phyloP scores from a whole-genome alignment of 2,888 invertebrate species.

The Zaprionus obscuricornis region DNA sequence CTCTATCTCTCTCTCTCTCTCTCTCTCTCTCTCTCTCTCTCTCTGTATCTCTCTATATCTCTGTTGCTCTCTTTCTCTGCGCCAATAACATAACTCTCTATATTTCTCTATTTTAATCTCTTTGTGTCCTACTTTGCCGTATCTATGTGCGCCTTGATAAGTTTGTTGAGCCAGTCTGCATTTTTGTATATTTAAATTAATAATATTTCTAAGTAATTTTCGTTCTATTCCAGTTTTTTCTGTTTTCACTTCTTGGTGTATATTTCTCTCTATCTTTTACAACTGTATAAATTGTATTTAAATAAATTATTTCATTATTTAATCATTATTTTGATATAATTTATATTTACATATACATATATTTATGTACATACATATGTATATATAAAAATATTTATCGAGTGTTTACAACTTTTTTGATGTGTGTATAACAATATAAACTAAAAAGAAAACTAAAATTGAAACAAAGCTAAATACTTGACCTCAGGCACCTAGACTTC shows the following conservation, averaged over 20 bases:
- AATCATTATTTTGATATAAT: constrained; percentile 35
- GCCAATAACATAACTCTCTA: constrained; percentile 25
- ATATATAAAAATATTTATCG: constrained; percentile 28
- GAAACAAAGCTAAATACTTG: constrained; percentile 26
- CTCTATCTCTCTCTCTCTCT: constrained; percentile 32
- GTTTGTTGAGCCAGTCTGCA: constrained; percentile 69
- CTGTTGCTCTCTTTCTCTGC: constrained; percentile 20
- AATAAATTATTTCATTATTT: constrained; percentile 32
- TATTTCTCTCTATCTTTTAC: constrained; percentile 47
- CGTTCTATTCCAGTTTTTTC: constrained; percentile 31
- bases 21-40: constrained; percentile 38
- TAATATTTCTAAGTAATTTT: constrained; percentile 33
- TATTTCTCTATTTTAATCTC: constrained; percentile 33
- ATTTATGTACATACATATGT: constrained; percentile 25
- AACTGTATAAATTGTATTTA: constrained; percentile 44
- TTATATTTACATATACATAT: constrained; percentile 29
- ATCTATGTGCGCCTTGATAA: constrained; percentile 66
- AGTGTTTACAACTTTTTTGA: constrained; percentile 41
- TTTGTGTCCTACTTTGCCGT: constrained; percentile 51
- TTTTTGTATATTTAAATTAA: constrained; percentile 51
- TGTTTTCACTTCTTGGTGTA: constrained; percentile 55
- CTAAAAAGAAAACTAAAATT: not conserved
- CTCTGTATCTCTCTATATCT: constrained; percentile 23
- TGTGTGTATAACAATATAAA: constrained; percentile 50
- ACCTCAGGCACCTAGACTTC: constrained; percentile 49